Base-by-base conservation (phyloP, 2,113 vertebrate species). In the Motacilla alba region DNA sequence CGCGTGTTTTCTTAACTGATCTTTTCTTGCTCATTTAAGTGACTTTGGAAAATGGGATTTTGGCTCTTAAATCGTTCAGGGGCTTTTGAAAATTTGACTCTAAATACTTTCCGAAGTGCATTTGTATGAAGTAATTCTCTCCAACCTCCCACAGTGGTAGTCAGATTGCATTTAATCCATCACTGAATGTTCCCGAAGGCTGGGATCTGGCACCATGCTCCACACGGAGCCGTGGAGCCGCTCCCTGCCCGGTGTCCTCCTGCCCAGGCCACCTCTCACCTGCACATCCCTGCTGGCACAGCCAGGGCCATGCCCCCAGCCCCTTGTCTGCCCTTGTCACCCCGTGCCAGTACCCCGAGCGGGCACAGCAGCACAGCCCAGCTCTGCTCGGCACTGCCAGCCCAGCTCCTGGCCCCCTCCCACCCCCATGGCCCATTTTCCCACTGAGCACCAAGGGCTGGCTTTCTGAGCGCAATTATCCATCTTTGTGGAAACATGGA, bases 81-180 rank as follows among this genome's bases (percentile, higher is more conserved):
- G 93, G 94, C 94, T 95, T 96, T 97, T 91, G 94, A 97, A 96
- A 96, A 95, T 94, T 95, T 90, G 90, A 94, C 85, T 95, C 95
- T 93, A 91, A 97, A 95, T 96, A 96, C 91, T 94, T 97, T 95
- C 96, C 89, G 68, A 95, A 95, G 95, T 95, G 94, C 94, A 88
- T 94, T 95, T 87, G 95, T 85, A 93, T 95, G 96, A 96, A 96
- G 96, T 94, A 95, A 97, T 96, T 95, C 94, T 95, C 96, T 96
- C 95, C 93, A 96, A 90, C 91, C 94, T 93, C 95, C 92, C 94
- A 94, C 93, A 94, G 95, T 89, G 95, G 94, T 96, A 96, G 96
- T 96, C 90, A 91, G 87, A 95, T 96, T 95, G 94, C 95, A 94
- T 96, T 96, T 96, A 93, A 95, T 96, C 94, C 94, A 95, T 95